Percentiles rank a stretch among this genome's conserved stretches.
Evolutionary conservation across 2,113 vertebrate genomes (phyloP).

Genomic region (Heterotis niloticus): DNA sequence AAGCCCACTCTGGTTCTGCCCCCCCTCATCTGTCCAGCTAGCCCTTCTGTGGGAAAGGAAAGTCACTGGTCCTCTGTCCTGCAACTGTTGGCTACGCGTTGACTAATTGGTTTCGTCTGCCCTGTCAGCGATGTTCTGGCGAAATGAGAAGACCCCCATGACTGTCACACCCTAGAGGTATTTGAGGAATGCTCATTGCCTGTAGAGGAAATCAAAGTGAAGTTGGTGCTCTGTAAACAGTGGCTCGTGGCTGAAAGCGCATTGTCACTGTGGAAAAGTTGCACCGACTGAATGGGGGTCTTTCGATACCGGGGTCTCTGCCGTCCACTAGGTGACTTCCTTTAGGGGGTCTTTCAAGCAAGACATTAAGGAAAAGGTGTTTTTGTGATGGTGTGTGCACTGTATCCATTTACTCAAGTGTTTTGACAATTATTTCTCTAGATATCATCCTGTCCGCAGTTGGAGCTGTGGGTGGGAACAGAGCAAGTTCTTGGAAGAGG

Average conservation of each 20-base stretch:
- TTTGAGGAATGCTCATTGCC: background rate
- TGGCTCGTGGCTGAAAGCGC: background rate
- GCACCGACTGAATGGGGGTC: background rate
- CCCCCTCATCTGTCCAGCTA: background rate
- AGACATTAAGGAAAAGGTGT: background rate
- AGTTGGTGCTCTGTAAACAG: background rate
- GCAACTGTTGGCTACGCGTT: background rate
- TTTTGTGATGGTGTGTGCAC: background rate
- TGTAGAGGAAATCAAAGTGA: background rate
- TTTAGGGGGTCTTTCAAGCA: background rate
- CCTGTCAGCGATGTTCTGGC: background rate
- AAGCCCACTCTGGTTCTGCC: background rate
- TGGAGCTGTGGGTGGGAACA: background rate
- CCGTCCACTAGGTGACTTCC: background rate
- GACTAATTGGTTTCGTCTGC: conserved; percentile 5
- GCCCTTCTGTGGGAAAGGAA: background rate
- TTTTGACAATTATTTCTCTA: background rate
- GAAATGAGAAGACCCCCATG: background rate
- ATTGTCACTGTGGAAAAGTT: background rate
- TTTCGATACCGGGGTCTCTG: background rate
- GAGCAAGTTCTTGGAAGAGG: background rate
- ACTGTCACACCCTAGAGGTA: background rate
- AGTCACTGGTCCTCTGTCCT: background rate
- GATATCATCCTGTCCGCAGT: background rate
- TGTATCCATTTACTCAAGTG: background rate